phyloP scores from a whole-genome alignment of 2,797 vertebrate species.

The Halcyon leucocephala region DNA sequence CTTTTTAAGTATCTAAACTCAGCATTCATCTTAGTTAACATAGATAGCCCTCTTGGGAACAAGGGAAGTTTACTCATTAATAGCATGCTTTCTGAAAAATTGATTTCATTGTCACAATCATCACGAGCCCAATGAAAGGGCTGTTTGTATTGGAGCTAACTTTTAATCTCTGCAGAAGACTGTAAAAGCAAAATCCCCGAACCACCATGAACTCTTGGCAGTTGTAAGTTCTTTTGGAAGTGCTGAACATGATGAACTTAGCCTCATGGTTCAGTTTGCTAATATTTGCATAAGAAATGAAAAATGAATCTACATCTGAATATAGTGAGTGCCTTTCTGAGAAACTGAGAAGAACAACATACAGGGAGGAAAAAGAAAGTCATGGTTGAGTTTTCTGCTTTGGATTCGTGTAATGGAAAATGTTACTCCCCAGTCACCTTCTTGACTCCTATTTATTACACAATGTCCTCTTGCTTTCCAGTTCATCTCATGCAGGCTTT shows the following conservation, averaged over 20 bases:
- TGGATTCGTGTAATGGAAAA: slow-evolving; percentile 50
- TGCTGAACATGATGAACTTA: background rate
- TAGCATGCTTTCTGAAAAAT: background rate
- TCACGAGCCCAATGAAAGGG: background rate
- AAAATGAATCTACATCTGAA: slow-evolving; percentile 18
- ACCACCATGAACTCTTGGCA: slow-evolving; percentile 17
- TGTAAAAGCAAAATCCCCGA: slow-evolving; percentile 15
- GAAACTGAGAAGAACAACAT: background rate
- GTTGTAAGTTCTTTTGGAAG: background rate
- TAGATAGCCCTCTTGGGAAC: background rate
- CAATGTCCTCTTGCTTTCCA: slow-evolving; percentile 54
- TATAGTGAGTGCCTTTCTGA: background rate
- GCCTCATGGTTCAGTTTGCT: background rate
- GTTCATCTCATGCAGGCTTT: slow-evolving; percentile 46
- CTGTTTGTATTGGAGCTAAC: slow-evolving; percentile 26
- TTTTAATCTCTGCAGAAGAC: slow-evolving; percentile 1
- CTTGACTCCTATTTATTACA: slow-evolving; percentile 30
- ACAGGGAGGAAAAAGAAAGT: background rate
- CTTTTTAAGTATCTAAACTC: slow-evolving; percentile 6
- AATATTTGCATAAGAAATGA: slow-evolving; percentile 41
- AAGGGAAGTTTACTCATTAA: background rate
- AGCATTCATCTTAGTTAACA: background rate
- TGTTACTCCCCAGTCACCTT: slow-evolving; percentile 30
- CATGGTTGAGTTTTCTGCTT: background rate
- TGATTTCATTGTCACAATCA: slow-evolving; percentile 1